phyloP scores from a whole-genome alignment of 2,888 invertebrate species.

The Macaria liturata region DNA sequence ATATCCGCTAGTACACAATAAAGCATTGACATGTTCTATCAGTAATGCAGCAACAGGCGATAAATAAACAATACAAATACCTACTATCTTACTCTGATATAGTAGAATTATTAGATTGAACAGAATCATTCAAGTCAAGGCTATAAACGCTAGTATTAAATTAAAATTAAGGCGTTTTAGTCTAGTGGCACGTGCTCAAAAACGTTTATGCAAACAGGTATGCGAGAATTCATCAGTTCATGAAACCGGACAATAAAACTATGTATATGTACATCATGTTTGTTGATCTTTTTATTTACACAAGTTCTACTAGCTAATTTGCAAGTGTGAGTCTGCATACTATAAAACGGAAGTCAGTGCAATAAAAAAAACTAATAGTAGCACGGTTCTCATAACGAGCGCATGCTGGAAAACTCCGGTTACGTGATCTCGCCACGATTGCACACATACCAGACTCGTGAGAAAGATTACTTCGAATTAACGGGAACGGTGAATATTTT shows the following conservation, averaged over 20 bases:
- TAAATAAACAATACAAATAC: no score
- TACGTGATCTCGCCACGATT: neutral
- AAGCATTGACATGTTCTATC: no score
- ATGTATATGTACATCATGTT: neutral
- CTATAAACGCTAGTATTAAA: no score
- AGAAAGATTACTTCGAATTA: constrained; percentile 1
- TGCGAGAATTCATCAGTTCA: constrained; percentile 8
- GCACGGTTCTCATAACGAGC: neutral
- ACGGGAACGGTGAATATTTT: neutral
- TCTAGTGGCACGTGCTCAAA: neutral
- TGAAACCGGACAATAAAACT: constrained; percentile 15
- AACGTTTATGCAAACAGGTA: constrained; percentile 7
- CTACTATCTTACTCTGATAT: no score
- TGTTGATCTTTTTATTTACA: no score
- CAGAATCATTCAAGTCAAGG: no score
- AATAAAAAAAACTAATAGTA: neutral
- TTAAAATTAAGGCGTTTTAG: no score
- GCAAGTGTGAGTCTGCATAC: neutral
- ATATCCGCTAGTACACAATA: no score
- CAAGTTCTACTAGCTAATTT: neutral
- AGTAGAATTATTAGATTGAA: no score
- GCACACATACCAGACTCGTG: neutral
- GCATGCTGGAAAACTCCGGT: neutral
- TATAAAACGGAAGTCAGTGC: constrained; percentile 4
- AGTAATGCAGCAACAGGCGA: no score